These are phyloP conservation scores for Tachycineta bicolor DNA, from an alignment of 2,113 vertebrate genomes.

Conservation along the genomic window DNA sequence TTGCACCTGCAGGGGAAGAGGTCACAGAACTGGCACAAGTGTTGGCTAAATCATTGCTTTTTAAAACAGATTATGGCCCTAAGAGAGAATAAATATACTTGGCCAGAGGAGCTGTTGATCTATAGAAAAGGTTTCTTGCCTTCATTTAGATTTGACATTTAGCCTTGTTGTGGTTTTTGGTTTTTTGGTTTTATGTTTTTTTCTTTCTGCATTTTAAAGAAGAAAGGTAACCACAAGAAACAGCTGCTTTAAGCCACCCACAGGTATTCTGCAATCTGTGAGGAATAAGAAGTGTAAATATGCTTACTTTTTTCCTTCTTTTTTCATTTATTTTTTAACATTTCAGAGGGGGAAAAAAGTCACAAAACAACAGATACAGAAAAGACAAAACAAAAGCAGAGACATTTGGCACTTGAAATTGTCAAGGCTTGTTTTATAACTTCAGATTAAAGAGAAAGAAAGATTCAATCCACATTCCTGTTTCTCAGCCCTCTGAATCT, in stretches of 20 bases:
- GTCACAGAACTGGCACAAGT: neutral
- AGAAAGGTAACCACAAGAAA: neutral
- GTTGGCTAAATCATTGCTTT: neutral
- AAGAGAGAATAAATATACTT: neutral
- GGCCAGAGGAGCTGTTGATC: neutral
- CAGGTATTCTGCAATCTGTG: slow-evolving; percentile 14
- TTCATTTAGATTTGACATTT: slow-evolving; percentile 30
- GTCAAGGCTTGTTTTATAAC: neutral
- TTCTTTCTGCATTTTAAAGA: neutral
- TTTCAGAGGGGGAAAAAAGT: neutral
- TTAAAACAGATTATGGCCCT: neutral
- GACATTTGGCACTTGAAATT: neutral
- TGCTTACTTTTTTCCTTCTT: neutral
- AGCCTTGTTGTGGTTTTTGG: neutral
- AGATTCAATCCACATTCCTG: neutral
- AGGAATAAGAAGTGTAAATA: neutral
- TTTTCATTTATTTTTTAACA: slow-evolving; percentile 33
- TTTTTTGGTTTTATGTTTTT: neutral
- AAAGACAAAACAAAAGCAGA: slow-evolving; percentile 4
- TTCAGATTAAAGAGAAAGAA: neutral
- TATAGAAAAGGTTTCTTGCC: neutral
- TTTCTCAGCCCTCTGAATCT: neutral
- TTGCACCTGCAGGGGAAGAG: neutral
- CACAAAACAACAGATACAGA: neutral
- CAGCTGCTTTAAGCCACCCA: slow-evolving; percentile 20